Base-by-base conservation (phyloP, 2,888 invertebrate species). In the Carcina quercana region DNA sequence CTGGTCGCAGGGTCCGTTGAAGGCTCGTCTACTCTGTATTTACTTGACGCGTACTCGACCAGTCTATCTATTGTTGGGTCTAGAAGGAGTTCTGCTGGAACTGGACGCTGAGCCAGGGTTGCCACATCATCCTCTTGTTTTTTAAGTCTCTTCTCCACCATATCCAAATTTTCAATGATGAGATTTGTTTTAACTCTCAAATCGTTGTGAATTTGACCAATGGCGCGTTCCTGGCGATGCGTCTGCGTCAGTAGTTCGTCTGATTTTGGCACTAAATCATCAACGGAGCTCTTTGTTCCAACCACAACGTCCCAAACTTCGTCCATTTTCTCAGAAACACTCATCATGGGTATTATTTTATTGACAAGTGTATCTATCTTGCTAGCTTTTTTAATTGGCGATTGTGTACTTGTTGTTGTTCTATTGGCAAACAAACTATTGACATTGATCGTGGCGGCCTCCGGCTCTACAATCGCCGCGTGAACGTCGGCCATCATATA, bases 301-400 rank as follows among this genome's bases (percentile, higher is more conserved):
- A 94, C 93, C 7, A 95, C 93, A 3, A 94, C 93, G 60, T 93
- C 91, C 94, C 94, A 95, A 3, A 95, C 94, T 70, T 95, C 93
- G 52, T 95, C 94, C 93, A 95, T 94, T 71, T 94, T 94, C 60
- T 94, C 93, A 0, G 94, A 92, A 1, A 94, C 94, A 32, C 90
- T 91, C 57, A 94, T 89, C 79, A 94, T 93, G 0, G 95, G 94
- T 44, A 90, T 89, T 61, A 94, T 94, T 73, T 93, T 92, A 54
- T 91, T 90, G 1, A 92, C 92, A 15, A 95, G 84, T 3, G 87
- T 89, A 69, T 95, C 94, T 42, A 94, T 88, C 76, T 94, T 95
- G 59, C 90, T 94, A 8, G 86, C 85, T 53, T 87, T 88, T 52
- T 87, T 88, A 5, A 86, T 52, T 1, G 89, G 87, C 14, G 86